Evolutionary conservation across 2,888 invertebrate species (phyloP), one percentile per base, ranked within the genome.

Genomic region (Acronicta leporina): DNA sequence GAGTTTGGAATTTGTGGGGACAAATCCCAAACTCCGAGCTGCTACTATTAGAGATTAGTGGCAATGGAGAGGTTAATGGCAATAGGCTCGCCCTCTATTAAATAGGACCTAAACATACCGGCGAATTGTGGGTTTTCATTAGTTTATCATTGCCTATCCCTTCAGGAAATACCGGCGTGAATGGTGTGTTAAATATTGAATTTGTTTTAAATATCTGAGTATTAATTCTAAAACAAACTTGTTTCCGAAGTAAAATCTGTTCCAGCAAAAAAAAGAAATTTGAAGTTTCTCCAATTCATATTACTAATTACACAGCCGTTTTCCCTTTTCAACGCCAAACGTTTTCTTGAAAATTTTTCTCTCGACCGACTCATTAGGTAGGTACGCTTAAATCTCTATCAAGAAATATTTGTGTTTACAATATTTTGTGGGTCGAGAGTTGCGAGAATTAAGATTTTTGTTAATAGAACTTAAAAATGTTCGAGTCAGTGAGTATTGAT

Each of bases 251-350:
- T 52, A 55, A 38, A 48, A 60, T 51, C 25, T 45, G 51, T 57
- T 66, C 61, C 20, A 14, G n/a, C 2, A 53, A 52, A 51, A 52
- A 51, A 71, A 75, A 63, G 2, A 63, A 71, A 59, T 51, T 57
- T 42, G 43, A 70, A 70, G 51, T 71, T 63, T 45, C 55, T 63
- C 59, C 60, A 52, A 63, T 60, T 63, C 59, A 75, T 75, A 60
- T 67, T 75, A 73, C 56, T 73, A 70, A 73, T 75, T 60, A 73
- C 71, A 51, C 45, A 60, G 46, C 48, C 60, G 49, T 63, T 66
- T 73, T 63, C 54, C 59, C 54, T 71, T 49, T 51, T 66, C 56
- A 75, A 63, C 67, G 49, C 53, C 51, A 63, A 75, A 75, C 62
- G 41, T 10, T 71, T 71, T 63, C 66, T 50, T 66, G 46, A 45